phyloP scores from a whole-genome alignment of 2,113 vertebrate species.

The Caracal caracal region DNA sequence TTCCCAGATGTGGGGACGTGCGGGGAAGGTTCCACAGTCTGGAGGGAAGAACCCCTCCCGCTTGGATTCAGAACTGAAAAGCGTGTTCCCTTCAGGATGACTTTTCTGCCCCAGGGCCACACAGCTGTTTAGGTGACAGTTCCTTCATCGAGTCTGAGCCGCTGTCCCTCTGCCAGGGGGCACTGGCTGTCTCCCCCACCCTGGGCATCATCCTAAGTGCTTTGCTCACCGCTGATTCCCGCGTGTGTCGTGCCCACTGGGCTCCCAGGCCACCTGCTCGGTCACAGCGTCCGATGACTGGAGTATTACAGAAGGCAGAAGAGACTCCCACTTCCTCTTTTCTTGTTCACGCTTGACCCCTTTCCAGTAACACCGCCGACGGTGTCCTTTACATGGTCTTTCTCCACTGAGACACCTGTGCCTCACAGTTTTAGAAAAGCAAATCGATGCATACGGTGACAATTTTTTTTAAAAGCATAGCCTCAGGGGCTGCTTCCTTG shows the following conservation, averaged over 20 bases:
- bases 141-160: background rate
- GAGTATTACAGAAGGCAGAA: background rate
- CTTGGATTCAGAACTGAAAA: background rate
- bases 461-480: background rate
- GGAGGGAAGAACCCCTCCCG: background rate
- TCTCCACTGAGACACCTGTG: background rate
- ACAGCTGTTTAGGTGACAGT: background rate
- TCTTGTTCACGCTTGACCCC: background rate
- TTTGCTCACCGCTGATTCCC: background rate
- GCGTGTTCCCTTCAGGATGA: rapidly evolving
- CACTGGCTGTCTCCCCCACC: rapidly evolving
- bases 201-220: background rate
- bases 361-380: background rate
- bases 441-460: background rate
- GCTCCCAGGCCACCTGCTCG: background rate
- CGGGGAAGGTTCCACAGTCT: too few relatives aligned
- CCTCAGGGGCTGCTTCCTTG: background rate
- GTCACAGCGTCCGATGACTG: background rate
- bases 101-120: background rate
- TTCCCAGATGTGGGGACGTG: too few relatives aligned
- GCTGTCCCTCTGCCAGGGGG: background rate
- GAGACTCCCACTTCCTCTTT: background rate
- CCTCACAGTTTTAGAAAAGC: background rate
- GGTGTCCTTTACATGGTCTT: background rate
- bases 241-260: rapidly evolving